These are phyloP conservation scores for Chloroclysta siterata DNA, from an alignment of 2,888 invertebrate species.

Conservation along the genomic window DNA sequence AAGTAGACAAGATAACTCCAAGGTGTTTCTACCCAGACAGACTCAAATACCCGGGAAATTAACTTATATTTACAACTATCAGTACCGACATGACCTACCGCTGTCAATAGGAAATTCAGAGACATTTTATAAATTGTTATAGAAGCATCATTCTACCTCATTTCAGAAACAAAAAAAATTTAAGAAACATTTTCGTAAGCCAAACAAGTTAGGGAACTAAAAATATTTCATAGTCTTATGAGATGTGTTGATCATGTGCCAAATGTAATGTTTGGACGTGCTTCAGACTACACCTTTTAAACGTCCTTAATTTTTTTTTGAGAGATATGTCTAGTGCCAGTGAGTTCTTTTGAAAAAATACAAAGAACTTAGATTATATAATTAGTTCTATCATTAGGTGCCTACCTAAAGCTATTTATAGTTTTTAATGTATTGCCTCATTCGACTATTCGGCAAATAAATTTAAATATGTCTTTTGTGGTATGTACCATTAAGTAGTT, in stretches of 20 bases:
- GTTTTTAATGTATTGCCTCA: neutral
- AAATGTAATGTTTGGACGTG: neutral
- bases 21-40: too few relatives aligned
- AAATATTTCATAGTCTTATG: neutral
- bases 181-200: neutral
- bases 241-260: neutral
- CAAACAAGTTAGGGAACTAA: neutral
- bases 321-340: slow-evolving; percentile 22
- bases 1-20: too few relatives aligned
- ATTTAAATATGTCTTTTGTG: slow-evolving; percentile 22
- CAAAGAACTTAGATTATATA: neutral
- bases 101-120: too few relatives aligned
- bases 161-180: too few relatives aligned
- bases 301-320: too few relatives aligned
- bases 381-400: neutral
- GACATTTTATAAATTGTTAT: too few relatives aligned
- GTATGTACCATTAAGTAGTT: slow-evolving; percentile 31
- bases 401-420: neutral
- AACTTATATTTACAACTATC: too few relatives aligned
- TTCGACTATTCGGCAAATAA: slow-evolving; percentile 46
- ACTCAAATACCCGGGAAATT: too few relatives aligned
- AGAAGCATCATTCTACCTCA: too few relatives aligned
- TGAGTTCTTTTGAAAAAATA: slow-evolving; percentile 4
- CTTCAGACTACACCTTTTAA: neutral
- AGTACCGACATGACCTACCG: too few relatives aligned